Conservation (phyloP, 2,113 vertebrate genomes). For the Sardina pilchardus region DNA sequence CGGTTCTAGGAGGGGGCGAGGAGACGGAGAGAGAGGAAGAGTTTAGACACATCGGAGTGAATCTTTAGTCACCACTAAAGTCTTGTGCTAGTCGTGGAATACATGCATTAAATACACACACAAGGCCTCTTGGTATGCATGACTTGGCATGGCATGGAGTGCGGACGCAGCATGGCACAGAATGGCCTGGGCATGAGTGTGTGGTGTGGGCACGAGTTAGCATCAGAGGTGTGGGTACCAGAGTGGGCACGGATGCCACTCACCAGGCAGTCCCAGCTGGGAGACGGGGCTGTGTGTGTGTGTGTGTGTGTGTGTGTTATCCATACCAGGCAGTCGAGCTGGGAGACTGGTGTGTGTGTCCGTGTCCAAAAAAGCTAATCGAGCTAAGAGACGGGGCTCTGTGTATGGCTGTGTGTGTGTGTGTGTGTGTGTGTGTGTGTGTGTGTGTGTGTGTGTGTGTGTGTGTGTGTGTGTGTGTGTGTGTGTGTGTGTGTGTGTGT, state of each 20-base stretch:
- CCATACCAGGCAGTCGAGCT: slow-evolving; percentile 89
- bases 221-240: neutral
- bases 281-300: too few relatives aligned
- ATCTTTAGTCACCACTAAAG: too few relatives aligned
- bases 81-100: too few relatives aligned
- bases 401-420: too few relatives aligned
- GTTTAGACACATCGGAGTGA: too few relatives aligned
- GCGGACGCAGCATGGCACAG: too few relatives aligned
- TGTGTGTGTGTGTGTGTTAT: neutral
- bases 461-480: neutral
- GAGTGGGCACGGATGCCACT: slow-evolving; percentile 40
- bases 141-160: too few relatives aligned
- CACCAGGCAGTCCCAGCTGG: slow-evolving; percentile 53
- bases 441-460: neutral
- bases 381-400: slow-evolving; percentile 68
- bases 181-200: neutral
- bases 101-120: neutral
- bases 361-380: too few relatives aligned
- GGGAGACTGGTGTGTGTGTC: slow-evolving; percentile 54
- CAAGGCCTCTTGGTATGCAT: too few relatives aligned
- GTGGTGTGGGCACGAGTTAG: neutral
- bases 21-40: neutral
- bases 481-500: neutral
- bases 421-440: too few relatives aligned
- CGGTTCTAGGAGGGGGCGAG: slow-evolving; percentile 81